Base-by-base conservation (phyloP, 2,888 invertebrate genomes). In the Parnassius smintheus region DNA sequence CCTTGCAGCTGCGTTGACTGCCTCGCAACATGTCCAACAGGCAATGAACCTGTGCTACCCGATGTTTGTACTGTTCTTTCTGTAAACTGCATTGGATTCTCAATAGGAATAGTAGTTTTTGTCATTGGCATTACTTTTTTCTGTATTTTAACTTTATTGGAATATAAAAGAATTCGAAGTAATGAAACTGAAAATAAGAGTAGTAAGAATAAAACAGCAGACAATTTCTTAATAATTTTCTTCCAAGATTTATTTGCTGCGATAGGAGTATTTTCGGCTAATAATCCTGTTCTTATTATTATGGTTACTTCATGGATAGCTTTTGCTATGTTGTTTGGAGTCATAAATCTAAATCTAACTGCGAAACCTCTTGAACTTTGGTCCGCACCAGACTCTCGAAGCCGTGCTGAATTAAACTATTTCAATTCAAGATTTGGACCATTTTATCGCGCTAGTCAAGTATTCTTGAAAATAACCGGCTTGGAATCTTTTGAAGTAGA, bases 361-460 rank as follows among this genome's bases (percentile, higher is more conserved):
- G 95, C 97, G 0, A 95, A 98, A 81, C 98, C 99, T 0, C 95
- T 98, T 1, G 96, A 99, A 80, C 93, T 99, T 52, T 99, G 99
- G 99, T 97, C 98, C 0, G 93, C 97, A 0, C 95, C 96, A 1
- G 85, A 92, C 41, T 98, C 98, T 72, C 92, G 94, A 65, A 96
- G 98, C 46, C 93, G 98, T 64, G 78, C 93, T 50, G 97, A 99
- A 76, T 96, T 98, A 78, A 94, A 96, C 66, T 98, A 95, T 80
- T 99, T 96, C 75, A 98, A 99, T 81, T 85, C 93, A 12, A 94
- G 95, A 74, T 99, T 99, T 80, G 94, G 94, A 9, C 98, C 98
- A 0, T 98, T 98, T 85, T 98, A 97, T 81, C 93, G 98, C 59
- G 96, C 96, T 2, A 95, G 98, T 76, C 98, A 98, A 88, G 88